phyloP scores from a whole-genome alignment of 2,797 vertebrate genomes.

The Lerista edwardsae region DNA sequence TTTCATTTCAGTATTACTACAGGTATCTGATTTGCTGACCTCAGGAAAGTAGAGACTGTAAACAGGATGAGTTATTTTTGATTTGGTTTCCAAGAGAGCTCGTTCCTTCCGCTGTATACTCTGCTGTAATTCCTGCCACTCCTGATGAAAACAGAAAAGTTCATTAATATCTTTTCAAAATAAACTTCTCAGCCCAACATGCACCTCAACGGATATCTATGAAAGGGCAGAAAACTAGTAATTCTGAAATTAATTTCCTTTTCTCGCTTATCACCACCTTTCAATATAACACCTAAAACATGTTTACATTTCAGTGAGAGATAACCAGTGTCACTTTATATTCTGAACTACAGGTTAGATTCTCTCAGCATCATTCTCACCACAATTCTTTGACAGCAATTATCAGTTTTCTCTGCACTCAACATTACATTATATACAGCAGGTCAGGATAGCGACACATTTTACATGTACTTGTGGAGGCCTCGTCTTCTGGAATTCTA shows the following conservation, averaged over 20 bases:
- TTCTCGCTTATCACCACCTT: neutral
- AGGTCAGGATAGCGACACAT: neutral
- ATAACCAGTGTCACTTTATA: neutral
- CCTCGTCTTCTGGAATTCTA: neutral
- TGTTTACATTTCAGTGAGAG: neutral
- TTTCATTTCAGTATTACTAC: neutral
- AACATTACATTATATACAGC: neutral
- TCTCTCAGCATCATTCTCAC: neutral
- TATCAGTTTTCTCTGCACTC: neutral
- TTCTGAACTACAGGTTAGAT: neutral
- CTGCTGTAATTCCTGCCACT: constrained; percentile 97
- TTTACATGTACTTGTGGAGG: neutral
- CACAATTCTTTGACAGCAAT: neutral
- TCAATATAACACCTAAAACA: neutral
- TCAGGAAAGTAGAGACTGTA: constrained; percentile 97
- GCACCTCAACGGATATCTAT: neutral
- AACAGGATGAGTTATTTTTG: constrained; percentile 95
- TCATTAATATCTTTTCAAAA: neutral
- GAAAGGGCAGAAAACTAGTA: neutral
- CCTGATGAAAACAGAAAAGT: constrained; percentile 77
- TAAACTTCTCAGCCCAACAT: neutral
- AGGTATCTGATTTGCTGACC: constrained; percentile 71
- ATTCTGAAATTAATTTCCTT: neutral
- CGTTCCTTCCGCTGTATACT: constrained; percentile 96
- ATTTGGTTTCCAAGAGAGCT: constrained; percentile 98